These are phyloP conservation scores for Altica lythri DNA, from an alignment of 2,888 invertebrate genomes.

Conservation along the genomic window DNA sequence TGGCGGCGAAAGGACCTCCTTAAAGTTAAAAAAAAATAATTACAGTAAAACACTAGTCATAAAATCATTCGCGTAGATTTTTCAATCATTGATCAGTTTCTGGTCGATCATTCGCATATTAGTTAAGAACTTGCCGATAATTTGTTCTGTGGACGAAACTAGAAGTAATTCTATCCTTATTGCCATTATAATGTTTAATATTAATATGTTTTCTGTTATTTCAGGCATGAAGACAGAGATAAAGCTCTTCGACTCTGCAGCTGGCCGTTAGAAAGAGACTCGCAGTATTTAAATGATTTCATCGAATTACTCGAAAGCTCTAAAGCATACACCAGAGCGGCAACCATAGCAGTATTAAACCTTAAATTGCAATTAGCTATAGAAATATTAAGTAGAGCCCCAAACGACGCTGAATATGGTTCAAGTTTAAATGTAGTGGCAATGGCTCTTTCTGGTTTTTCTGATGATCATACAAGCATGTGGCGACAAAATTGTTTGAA, in stretches of 20 bases:
- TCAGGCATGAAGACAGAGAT: conserved; percentile 74
- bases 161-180: not conserved
- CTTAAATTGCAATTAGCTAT: conserved; percentile 83
- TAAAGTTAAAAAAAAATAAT: too few species aligned
- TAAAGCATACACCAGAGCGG: conserved; percentile 79
- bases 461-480: conserved; percentile 79
- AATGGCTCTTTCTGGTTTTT: conserved; percentile 84
- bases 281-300: conserved; percentile 61
- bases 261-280: conserved; percentile 83
- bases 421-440: conserved; percentile 68
- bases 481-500: conserved; percentile 77
- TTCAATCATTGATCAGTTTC: too few species aligned
- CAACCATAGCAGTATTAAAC: conserved; percentile 90
- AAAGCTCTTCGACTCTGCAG: conserved; percentile 86
- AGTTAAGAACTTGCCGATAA: too few species aligned
- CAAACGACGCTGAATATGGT: conserved; percentile 48
- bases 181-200: not conserved
- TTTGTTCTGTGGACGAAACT: not conserved
- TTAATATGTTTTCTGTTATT: conserved; percentile 13
- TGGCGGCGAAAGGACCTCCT: too few species aligned
- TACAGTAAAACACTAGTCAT: too few species aligned
- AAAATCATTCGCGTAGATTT: too few species aligned
- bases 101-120: too few species aligned
- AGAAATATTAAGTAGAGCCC: conserved; percentile 80
- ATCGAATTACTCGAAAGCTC: conserved; percentile 74